Percentiles rank a stretch among this genome's conserved stretches.
phyloP scores from a whole-genome alignment of 2,113 vertebrate genomes.

The Vicugna pacos region DNA sequence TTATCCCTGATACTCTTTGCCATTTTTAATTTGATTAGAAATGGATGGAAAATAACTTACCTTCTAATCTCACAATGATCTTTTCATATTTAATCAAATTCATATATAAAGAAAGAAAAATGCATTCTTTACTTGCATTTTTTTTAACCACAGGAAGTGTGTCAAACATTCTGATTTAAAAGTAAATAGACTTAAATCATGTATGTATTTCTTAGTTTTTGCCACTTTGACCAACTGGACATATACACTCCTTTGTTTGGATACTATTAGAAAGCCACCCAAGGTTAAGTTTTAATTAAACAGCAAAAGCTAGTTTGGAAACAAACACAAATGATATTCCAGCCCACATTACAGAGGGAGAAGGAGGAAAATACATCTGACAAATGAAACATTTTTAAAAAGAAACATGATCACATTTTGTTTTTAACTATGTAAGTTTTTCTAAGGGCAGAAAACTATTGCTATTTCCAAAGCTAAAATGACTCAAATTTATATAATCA shows the following conservation, averaged over 20 bases:
- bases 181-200: background rate
- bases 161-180: slow-evolving; percentile 56
- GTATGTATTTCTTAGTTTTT: background rate
- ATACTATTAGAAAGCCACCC: slow-evolving; percentile 1
- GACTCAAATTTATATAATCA: background rate
- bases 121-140: background rate
- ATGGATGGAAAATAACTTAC: background rate
- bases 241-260: background rate
- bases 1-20: background rate
- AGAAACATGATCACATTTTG: background rate
- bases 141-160: background rate
- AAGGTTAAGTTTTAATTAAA: slow-evolving; percentile 29
- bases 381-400: slow-evolving; percentile 53
- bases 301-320: slow-evolving; percentile 21
- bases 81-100: slow-evolving; percentile 44
- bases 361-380: slow-evolving; percentile 47
- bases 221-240: background rate
- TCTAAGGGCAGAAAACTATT: background rate
- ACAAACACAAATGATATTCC: slow-evolving; percentile 44
- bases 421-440: slow-evolving; percentile 14
- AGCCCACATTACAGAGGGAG: background rate
- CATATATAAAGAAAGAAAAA: slow-evolving; percentile 2
- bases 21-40: slow-evolving; percentile 36
- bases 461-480: slow-evolving; percentile 30
- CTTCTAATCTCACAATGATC: background rate